Base-by-base conservation (phyloP, 2,113 vertebrate species). In the Clarias magur region DNA sequence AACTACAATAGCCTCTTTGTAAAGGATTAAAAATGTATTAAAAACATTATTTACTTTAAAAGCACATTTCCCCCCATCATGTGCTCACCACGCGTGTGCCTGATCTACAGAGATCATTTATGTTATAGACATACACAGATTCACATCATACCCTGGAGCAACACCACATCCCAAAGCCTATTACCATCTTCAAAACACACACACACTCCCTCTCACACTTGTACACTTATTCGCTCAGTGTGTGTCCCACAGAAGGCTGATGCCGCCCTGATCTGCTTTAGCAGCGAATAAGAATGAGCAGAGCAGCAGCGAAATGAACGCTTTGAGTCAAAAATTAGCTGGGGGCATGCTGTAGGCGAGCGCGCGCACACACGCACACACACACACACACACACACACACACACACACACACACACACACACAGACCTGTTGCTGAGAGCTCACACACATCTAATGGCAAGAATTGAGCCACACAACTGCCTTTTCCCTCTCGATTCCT, bases 261-360 rank as follows among this genome's bases (percentile, higher is more conserved):
- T 84, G 86, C 67, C 34, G 86, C 82, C 85, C 85, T 82, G 67
- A 85, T 89, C 85, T 80, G 85, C 59, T 75, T 90, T 94, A 96
- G 95, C 93, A 87, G 92, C 96, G 96, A 97, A 96, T 95, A 95
- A 95, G 96, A 97, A 97, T 96, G 96, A 96, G 96, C 95, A 95
- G 95, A 95, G 96, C 95, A 96, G 96, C 95, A 95, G 95, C 94
- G 95, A 96, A 96, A 97, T 95, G 96, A 96, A 94, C 93, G 94
- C 95, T 97, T 97, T 97, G 93, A 97, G 96, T 97, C 95, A 97
- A 96, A 98, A 96, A 93, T 93, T 94, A 96, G 97, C 97, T 99
- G 89, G 94, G 94, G 95, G 97, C 95, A 89, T 96, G 97, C 97
- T 97, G 95, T 95, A 97, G 98, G 97, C 96, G 94, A 92, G 95